Evolutionary conservation across 92 coral and sea anemone genomes (phyloP).

Genomic region (Epizoanthus ramosus): DNA sequence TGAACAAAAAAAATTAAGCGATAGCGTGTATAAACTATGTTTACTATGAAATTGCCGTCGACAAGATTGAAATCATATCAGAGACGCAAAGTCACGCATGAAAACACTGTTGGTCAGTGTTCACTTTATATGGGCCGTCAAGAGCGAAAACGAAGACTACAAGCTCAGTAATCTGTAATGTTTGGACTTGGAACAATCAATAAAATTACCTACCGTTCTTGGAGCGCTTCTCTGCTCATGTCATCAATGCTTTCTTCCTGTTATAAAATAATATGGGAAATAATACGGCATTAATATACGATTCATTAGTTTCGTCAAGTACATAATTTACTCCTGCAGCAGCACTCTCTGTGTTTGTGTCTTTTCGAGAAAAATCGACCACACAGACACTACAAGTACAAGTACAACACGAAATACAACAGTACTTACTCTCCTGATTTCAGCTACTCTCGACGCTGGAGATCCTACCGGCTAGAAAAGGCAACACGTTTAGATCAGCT

Average conservation of each 20-base stretch:
- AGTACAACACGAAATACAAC: neutral
- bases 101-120: neutral
- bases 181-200: neutral
- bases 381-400: constrained; percentile 2
- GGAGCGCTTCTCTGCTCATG: constrained; percentile 70
- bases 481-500: constrained; percentile 3
- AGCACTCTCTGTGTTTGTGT: neutral
- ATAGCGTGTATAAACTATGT: constrained; percentile 17
- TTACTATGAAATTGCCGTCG: constrained; percentile 13
- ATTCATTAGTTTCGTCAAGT: neutral
- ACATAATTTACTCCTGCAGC: neutral
- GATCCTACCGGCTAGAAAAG: constrained; percentile 73
- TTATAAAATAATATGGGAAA: neutral
- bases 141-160: neutral
- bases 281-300: neutral
- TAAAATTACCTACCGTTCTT: constrained; percentile 60
- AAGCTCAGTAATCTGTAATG: neutral
- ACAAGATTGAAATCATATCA: neutral
- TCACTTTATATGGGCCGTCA: neutral
- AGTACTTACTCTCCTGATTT: constrained; percentile 78
- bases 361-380: neutral
- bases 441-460: constrained; percentile 92
- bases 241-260: constrained; percentile 81
- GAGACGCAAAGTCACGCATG: constrained; percentile 26
- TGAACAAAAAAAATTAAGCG: neutral